phyloP scores from a whole-genome alignment of 2,888 invertebrate genomes.

The Parnassius glacialis region DNA sequence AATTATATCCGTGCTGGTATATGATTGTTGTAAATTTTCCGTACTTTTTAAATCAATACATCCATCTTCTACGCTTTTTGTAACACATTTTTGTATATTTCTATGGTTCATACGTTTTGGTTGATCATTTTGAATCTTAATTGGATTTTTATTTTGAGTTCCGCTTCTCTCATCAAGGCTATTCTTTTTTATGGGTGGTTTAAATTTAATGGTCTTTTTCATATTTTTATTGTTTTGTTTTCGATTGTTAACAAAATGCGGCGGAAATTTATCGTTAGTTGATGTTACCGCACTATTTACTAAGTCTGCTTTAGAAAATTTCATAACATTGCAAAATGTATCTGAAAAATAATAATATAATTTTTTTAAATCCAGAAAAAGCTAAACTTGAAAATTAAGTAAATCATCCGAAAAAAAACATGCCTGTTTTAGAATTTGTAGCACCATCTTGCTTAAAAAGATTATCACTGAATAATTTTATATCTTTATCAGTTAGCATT shows the following conservation, averaged over 20 bases:
- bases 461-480: neutral
- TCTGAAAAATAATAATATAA: constrained; percentile 5
- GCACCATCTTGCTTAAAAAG: neutral
- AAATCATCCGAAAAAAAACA: neutral
- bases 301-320: neutral
- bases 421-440: neutral
- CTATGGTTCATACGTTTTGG: neutral
- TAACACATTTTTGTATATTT: neutral
- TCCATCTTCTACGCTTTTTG: neutral
- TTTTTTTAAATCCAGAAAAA: neutral
- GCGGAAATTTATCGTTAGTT: neutral
- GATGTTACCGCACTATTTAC: neutral
- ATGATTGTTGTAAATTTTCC: too few relatives aligned
- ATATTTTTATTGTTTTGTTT: constrained; percentile 13
- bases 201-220: constrained; percentile 22
- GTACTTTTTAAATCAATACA: neutral
- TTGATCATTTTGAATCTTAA: neutral
- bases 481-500: neutral
- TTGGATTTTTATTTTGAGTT: neutral
- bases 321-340: neutral
- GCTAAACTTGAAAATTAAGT: neutral
- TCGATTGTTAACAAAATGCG: neutral
- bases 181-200: constrained; percentile 28
- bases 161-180: constrained; percentile 31
- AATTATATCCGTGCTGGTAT: too few relatives aligned